Evolutionary conservation across 2,888 invertebrate genomes (phyloP).

Genomic region (Tribolium freemani): DNA sequence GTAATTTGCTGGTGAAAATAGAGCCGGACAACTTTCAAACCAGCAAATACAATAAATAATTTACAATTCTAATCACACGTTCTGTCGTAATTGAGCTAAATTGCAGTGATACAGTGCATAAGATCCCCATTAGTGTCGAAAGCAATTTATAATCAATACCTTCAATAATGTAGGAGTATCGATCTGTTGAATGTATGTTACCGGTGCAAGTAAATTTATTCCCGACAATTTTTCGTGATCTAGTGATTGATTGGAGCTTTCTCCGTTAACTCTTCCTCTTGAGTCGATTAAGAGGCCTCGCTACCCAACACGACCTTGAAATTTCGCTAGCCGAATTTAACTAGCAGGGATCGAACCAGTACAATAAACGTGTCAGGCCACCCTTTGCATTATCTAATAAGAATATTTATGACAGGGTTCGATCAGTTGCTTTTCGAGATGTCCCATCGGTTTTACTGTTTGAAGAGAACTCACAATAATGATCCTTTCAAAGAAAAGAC

Average conservation of each 20-base stretch:
- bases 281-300: not conserved
- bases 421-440: too few relatives aligned
- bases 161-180: constrained; percentile 21
- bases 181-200: not conserved
- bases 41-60: constrained; percentile 30
- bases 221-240: not conserved
- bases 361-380: too few relatives aligned
- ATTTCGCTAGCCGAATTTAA: too few relatives aligned
- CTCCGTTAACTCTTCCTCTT: not conserved
- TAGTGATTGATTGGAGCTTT: too few relatives aligned
- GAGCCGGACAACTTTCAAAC: constrained; percentile 2
- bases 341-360: too few relatives aligned
- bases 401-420: too few relatives aligned
- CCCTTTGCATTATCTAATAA: too few relatives aligned
- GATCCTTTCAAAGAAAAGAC: too few relatives aligned
- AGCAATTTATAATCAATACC: constrained; percentile 26
- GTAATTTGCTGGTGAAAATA: too few relatives aligned
- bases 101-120: constrained; percentile 25
- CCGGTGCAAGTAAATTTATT: not conserved
- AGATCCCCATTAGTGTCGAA: constrained; percentile 26
- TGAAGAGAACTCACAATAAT: too few relatives aligned
- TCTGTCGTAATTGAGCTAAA: constrained; percentile 26
- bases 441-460: too few relatives aligned
- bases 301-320: too few relatives aligned
- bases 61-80: constrained; percentile 24